Conservation (phyloP, 2,888 invertebrate species). For the Julus scandinavius region DNA sequence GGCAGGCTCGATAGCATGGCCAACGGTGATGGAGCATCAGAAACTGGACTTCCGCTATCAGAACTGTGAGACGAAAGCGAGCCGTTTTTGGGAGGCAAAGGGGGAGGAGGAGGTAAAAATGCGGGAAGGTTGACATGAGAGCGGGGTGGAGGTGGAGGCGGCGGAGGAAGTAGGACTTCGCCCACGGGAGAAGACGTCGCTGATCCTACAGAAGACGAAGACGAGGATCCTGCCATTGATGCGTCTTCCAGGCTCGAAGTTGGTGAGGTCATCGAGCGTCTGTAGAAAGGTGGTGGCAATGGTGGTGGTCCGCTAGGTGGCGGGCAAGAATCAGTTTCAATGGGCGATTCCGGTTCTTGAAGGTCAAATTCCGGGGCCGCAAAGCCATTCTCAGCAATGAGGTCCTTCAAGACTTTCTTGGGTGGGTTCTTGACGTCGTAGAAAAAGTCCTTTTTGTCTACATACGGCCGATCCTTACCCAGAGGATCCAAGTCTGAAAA, state of each 20-base stretch:
- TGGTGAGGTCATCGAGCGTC: constrained; percentile 29
- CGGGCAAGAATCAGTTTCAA: constrained; percentile 26
- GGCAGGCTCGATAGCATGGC: constrained; percentile 52
- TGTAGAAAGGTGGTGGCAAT: constrained; percentile 48
- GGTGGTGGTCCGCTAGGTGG: constrained; percentile 56
- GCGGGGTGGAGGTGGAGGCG: constrained; percentile 56
- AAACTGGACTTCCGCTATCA: constrained; percentile 32
- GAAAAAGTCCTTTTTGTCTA: constrained; percentile 96
- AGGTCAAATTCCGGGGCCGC: constrained; percentile 30
- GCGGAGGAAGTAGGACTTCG: constrained; percentile 52
- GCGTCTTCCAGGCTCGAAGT: constrained; percentile 52
- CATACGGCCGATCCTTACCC: constrained; percentile 90
- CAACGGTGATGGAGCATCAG: constrained; percentile 26
- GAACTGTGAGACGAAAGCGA: constrained; percentile 19
- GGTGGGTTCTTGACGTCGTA: constrained; percentile 95
- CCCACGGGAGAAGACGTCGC: constrained; percentile 46
- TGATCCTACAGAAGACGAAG: constrained; percentile 35
- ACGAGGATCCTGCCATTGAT: constrained; percentile 35
- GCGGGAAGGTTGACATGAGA: constrained; percentile 50
- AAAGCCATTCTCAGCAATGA: constrained; percentile 68
- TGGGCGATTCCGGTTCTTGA: background rate
- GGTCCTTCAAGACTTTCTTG: constrained; percentile 89
- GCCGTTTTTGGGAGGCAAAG: constrained; percentile 54
- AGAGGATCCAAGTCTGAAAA: constrained; percentile 94
- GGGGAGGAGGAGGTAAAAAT: constrained; percentile 56